phyloP scores from a whole-genome alignment of 2,797 vertebrate species.

The Gephyroberyx darwinii region DNA sequence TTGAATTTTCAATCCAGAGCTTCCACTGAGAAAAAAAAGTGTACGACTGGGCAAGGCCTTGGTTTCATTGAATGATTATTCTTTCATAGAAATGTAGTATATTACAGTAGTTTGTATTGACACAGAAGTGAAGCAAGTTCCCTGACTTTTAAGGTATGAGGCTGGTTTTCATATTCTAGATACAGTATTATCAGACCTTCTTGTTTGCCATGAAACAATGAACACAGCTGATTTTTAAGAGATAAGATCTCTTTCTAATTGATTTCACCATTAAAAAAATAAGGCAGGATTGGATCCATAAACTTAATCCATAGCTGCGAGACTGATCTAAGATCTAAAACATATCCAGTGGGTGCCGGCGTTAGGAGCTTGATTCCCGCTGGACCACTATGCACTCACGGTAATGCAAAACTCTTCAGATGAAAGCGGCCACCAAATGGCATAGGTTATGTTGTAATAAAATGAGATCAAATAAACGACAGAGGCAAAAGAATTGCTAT shows the following conservation, averaged over 20 bases:
- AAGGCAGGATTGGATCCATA: neutral
- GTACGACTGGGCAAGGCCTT: too few relatives aligned
- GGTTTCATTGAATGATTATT: too few relatives aligned
- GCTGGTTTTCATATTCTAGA: too few relatives aligned
- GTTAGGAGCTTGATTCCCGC: slow-evolving; percentile 28
- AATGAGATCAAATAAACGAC: slow-evolving; percentile 74
- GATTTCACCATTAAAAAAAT: neutral
- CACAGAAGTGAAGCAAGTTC: too few relatives aligned
- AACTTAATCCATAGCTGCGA: neutral
- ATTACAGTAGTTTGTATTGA: too few relatives aligned
- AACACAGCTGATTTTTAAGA: too few relatives aligned
- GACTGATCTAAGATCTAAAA: neutral
- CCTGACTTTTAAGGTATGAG: too few relatives aligned
- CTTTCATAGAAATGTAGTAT: too few relatives aligned
- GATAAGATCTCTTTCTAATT: too few relatives aligned
- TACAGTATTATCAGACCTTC: too few relatives aligned
- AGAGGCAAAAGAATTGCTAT: slow-evolving; percentile 61
- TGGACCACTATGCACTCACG: slow-evolving; percentile 33
- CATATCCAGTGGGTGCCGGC: slow-evolving; percentile 9
- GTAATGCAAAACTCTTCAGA: slow-evolving; percentile 54
- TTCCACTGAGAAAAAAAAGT: too few relatives aligned
- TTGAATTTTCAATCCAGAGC: neutral
- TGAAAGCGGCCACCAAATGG: slow-evolving; percentile 66
- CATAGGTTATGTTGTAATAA: slow-evolving; percentile 67
- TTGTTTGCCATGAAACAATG: too few relatives aligned